A percentile compares a stretch with the other conserved stretches of the same genome.
Evolutionary conservation across 2,113 vertebrate genomes (phyloP).

Genomic region (Myiozetetes cayanensis): DNA sequence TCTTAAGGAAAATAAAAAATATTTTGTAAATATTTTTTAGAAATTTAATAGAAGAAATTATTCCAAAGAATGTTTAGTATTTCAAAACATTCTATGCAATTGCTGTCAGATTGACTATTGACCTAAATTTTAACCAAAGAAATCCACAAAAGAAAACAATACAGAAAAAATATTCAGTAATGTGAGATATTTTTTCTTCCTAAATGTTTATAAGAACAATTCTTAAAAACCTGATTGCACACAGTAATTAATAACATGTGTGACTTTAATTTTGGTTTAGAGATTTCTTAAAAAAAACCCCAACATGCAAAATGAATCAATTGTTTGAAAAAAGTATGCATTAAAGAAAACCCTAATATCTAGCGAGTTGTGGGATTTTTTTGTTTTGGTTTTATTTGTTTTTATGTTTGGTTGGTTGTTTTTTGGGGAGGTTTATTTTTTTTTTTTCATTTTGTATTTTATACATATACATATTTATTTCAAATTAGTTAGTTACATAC

Average conservation of each 20-base stretch:
- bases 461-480: neutral
- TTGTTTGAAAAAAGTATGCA: neutral
- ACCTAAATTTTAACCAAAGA: neutral
- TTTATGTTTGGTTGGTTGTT: too few species aligned
- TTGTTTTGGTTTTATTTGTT: too few species aligned
- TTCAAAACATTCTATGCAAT: neutral
- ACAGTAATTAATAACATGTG: neutral
- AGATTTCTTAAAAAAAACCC: neutral
- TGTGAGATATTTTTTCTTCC: neutral
- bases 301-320: fast-evolving
- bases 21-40: neutral
- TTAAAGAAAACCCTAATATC: neutral
- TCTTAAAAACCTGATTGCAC: neutral
- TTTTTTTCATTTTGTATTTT: neutral
- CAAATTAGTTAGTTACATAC: neutral
- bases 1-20: neutral
- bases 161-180: neutral
- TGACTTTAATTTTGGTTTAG: neutral
- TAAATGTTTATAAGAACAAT: neutral
- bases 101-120: neutral
- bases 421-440: too few species aligned
- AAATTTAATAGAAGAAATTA: neutral
- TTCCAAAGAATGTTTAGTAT: neutral
- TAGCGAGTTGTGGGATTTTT: too few species aligned
- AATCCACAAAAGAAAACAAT: neutral